These are phyloP conservation scores for Bovichtus variegatus DNA, from an alignment of 2,797 vertebrate genomes.

Conservation along the genomic window DNA sequence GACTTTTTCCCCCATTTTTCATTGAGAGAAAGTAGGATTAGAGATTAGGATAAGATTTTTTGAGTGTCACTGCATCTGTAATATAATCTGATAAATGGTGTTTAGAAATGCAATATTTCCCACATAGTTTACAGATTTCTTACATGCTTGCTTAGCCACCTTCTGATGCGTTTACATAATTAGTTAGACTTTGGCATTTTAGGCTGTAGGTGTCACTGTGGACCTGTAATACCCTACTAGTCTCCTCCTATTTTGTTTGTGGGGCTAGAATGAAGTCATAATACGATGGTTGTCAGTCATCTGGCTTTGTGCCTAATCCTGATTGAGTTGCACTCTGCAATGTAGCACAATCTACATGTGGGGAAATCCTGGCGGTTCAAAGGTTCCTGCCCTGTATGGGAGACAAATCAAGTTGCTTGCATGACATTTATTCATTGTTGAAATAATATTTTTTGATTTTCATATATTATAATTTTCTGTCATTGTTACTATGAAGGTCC, in stretches of 20 bases:
- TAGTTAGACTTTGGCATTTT: not conserved
- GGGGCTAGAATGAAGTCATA: not conserved
- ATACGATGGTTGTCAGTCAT: conserved; percentile 1
- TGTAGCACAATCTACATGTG: not conserved
- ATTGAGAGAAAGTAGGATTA: conserved; percentile 1
- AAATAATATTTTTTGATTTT: not conserved
- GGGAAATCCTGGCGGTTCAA: not conserved
- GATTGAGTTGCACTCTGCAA: not conserved
- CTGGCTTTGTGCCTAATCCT: not conserved
- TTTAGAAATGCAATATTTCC: conserved; percentile 11
- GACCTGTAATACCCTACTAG: too few species aligned
- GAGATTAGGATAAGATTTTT: not conserved
- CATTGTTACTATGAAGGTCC: not conserved
- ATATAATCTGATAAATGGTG: not conserved
- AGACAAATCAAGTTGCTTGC: not conserved
- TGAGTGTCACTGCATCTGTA: not conserved
- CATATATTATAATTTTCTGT: not conserved
- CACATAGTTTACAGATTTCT: conserved; percentile 7
- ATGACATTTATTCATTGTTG: not conserved
- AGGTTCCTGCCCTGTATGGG: not conserved
- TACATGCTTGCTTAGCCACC: not conserved
- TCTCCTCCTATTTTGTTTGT: not conserved
- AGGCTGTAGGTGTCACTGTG: not conserved
- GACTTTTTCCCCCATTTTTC: not conserved
- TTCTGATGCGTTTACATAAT: not conserved